A percentile compares a stretch with the other conserved stretches of the same genome.
These are phyloP conservation scores for Artibeus lituratus DNA, from an alignment of 2,797 vertebrate species.

Conservation along the genomic window DNA sequence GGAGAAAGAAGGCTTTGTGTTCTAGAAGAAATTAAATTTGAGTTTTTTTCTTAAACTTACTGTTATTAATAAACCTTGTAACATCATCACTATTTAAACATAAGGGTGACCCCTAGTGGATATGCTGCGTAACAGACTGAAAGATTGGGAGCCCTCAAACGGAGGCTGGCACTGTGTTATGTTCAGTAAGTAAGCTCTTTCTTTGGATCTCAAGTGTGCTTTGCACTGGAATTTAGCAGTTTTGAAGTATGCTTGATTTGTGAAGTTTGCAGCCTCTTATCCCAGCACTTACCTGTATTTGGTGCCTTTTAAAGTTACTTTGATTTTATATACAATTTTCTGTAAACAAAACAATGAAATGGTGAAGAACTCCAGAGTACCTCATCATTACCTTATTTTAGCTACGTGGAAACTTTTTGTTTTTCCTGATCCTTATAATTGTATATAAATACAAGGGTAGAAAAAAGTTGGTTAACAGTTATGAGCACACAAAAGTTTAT, in stretches of 20 bases:
- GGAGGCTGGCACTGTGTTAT: background rate
- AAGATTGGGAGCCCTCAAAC: background rate
- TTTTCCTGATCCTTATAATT: background rate
- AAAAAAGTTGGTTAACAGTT: background rate
- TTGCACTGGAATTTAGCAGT: background rate
- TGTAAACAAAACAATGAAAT: background rate
- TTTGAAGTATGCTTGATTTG: background rate
- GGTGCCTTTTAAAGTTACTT: background rate
- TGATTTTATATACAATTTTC: background rate
- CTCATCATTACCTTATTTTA: background rate
- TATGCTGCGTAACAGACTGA: background rate
- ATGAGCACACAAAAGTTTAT: background rate
- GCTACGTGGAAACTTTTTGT: background rate
- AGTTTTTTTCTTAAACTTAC: background rate
- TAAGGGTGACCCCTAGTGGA: slow-evolving; percentile 71
- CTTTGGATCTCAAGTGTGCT: background rate
- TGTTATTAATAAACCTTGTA: background rate
- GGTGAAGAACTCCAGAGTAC: background rate
- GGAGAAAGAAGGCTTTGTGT: slow-evolving; percentile 22
- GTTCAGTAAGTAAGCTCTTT: background rate
- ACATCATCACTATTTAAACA: slow-evolving; percentile 47
- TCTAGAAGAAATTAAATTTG: slow-evolving; percentile 28
- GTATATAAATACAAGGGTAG: background rate
- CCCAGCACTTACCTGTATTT: background rate
- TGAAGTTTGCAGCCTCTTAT: background rate